Evolutionary conservation across 2,113 vertebrate species (phyloP).

Genomic region (Pomatorhinus ruficollis): DNA sequence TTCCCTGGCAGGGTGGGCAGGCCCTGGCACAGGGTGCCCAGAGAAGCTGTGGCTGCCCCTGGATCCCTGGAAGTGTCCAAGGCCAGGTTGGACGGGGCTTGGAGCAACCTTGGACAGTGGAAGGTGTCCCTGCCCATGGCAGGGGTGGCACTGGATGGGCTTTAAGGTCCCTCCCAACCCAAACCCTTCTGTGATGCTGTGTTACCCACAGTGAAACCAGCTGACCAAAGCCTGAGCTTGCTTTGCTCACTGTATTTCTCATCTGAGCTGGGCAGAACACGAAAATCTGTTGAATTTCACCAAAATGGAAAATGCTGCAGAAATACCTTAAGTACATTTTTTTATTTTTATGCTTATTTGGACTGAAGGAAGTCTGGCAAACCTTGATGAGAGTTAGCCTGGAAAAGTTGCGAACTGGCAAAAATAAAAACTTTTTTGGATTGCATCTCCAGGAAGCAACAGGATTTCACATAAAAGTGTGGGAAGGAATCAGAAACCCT

Average conservation of each 20-base stretch:
- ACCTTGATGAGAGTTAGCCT: neutral
- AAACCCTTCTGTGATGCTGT: neutral
- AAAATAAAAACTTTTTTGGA: neutral
- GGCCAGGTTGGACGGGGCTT: rapidly evolving
- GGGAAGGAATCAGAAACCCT: neutral
- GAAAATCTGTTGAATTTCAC: neutral
- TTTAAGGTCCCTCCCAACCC: neutral
- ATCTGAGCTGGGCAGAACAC: neutral
- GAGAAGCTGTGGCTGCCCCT: neutral
- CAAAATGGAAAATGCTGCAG: neutral
- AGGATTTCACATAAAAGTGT: neutral
- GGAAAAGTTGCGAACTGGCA: neutral
- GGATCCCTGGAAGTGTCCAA: neutral
- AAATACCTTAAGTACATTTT: neutral
- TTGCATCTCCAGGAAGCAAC: neutral
- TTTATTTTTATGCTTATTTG: neutral
- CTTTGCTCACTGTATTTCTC: neutral
- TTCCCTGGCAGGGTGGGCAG: rapidly evolving
- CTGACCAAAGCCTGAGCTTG: neutral
- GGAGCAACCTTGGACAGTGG: neutral
- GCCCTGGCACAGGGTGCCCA: neutral
- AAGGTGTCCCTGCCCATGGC: neutral
- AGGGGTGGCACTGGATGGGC: rapidly evolving
- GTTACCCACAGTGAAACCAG: neutral
- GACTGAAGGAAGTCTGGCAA: neutral